Base-by-base conservation (phyloP, 2,113 vertebrate species). In the Xiphophorus hellerii region DNA sequence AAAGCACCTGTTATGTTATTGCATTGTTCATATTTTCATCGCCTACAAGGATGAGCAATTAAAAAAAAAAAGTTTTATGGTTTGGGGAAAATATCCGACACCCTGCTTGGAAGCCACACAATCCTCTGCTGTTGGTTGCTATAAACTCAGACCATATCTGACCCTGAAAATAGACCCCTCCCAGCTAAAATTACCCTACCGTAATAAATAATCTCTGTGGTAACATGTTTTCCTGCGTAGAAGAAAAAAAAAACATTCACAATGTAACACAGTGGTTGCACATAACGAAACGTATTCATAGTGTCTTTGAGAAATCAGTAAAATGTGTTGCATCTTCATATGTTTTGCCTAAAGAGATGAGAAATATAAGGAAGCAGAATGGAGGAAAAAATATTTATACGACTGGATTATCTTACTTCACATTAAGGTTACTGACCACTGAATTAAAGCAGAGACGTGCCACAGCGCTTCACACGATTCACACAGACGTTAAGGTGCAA, bases 1-100 rank as follows among this genome's bases (percentile, higher is more conserved):
- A 77, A 60, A 87, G 92, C 80, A 79, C 82, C 74, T 74, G 76
- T 39, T 31, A 51, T 35, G 64, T 82, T 87, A 93, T 91, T 92
- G 92, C 89, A 90, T 92, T 37, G 20, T 79, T 73, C 5, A 54
- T 71, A 73, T 51, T 64, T 27, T 79, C 31, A 70, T 54, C 31
- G 69, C 10, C 51, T 37, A 10, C 62, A 78, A 80, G n/a, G 13
- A 66, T 22, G 5, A 51, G 3, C 8, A 42, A 37, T 65, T 51
- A 78, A 68, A 74, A 28, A 73, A 35, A 6, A 69, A 48, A 51
- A 20, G 4, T 75, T 62, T 64, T 17, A 69, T 60, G 35, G 51
- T 25, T 62, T 14, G 65, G 28, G 28, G 28, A 74, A 30, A 7
- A 44, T 30, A 22, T 71, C 31, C 3, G 51, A 69, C 29, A 42